phyloP scores from a whole-genome alignment of 1,140 invertebrate species.

The Drosophila lowei region DNA sequence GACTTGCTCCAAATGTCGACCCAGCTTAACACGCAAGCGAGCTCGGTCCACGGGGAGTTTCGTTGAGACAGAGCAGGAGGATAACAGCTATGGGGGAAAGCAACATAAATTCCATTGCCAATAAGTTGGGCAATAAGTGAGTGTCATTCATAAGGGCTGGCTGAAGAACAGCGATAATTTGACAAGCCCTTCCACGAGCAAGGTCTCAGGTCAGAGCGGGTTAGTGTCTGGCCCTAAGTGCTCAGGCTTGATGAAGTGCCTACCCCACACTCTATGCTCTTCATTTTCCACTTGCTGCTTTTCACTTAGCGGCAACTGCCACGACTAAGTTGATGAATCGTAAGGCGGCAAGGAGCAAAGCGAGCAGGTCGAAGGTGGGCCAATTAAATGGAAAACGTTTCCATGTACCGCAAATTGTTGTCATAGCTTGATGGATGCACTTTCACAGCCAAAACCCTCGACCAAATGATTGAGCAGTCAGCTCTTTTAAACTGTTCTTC shows the following conservation, averaged over 20 bases:
- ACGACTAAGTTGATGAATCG: conserved; percentile 47
- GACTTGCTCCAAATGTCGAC: conserved; percentile 60
- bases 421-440: conserved; percentile 70
- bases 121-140: conserved; percentile 62
- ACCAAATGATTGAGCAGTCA: conserved; percentile 41
- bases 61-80: not conserved
- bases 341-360: conserved; percentile 17
- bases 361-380: conserved; percentile 1
- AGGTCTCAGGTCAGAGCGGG: not conserved
- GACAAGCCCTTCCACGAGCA: conserved; percentile 33
- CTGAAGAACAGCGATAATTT: conserved; percentile 67
- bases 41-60: conserved; percentile 33
- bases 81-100: not conserved
- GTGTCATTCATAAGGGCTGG: conserved; percentile 50
- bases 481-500: not conserved
- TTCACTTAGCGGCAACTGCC: conserved; percentile 22
- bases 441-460: conserved; percentile 45
- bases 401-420: conserved; percentile 54
- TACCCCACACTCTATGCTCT: conserved; percentile 1
- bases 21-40: conserved; percentile 55
- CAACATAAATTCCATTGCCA: conserved; percentile 55
- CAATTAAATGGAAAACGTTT: conserved; percentile 76
- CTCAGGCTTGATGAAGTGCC: conserved; percentile 47
- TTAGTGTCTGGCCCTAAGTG: conserved; percentile 40
- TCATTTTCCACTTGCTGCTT: conserved; percentile 26